Conservation (phyloP, 2,113 vertebrate species). For the Pelecanoides urinatrix region DNA sequence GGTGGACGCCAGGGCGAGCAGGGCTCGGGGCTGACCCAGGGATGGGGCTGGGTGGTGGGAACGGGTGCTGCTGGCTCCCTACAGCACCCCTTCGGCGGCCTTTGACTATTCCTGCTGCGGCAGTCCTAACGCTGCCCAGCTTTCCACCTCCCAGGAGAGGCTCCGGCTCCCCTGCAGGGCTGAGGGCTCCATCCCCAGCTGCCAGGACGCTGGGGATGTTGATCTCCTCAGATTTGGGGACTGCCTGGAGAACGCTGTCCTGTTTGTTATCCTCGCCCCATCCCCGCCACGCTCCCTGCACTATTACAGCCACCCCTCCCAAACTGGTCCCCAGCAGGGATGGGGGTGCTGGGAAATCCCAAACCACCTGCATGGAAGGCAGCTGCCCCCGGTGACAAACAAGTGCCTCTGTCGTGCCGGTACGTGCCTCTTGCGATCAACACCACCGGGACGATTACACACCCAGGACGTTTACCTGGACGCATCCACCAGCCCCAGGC, state of each 20-base stretch:
- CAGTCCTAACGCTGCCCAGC: not conserved
- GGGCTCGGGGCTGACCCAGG: not conserved
- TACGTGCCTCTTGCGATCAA: accelerated
- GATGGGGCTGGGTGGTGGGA: not conserved
- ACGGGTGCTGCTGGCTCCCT: not conserved
- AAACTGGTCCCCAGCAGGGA: not conserved
- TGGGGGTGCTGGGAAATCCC: not conserved
- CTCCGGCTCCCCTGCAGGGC: not conserved
- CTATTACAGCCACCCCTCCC: not conserved
- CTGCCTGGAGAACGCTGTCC: not conserved
- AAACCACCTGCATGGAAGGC: not conserved
- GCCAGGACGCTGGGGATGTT: not conserved
- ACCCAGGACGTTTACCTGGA: not conserved
- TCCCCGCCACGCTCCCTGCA: not conserved
- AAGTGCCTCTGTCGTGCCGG: accelerated
- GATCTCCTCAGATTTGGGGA: not conserved
- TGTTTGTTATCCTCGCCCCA: not conserved
- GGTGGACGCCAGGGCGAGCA: not conserved
- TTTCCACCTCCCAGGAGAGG: not conserved
- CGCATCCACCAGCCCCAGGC: not conserved
- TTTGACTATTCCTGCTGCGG: accelerated
- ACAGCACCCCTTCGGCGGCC: accelerated
- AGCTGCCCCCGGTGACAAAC: accelerated
- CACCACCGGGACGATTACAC: not conserved
- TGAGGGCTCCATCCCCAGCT: not conserved